Conservation (phyloP, 2,888 invertebrate genomes). For the Cremastobaeus sp. region DNA sequence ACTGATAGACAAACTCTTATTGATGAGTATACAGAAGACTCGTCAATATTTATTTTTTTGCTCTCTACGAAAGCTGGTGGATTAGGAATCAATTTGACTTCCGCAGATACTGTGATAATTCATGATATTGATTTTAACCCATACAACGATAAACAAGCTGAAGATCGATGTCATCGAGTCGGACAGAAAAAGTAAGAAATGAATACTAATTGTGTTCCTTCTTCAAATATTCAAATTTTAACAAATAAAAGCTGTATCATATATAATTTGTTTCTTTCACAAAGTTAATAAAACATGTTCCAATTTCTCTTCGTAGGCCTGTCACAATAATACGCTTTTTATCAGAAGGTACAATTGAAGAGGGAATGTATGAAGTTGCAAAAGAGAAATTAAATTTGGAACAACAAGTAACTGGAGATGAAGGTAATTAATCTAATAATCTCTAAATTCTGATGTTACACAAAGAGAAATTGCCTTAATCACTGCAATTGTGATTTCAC, state of each 20-base stretch:
- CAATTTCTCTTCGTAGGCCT: constrained; percentile 83
- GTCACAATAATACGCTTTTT: constrained; percentile 92
- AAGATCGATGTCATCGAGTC: constrained; percentile 87
- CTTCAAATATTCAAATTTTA: no score
- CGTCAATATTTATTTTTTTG: constrained; percentile 91
- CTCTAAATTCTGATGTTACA: no score
- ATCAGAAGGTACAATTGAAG: constrained; percentile 92
- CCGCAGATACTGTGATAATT: constrained; percentile 96
- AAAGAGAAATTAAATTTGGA: constrained; percentile 95
- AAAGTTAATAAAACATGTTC: background rate
- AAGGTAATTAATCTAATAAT: constrained; percentile 80
- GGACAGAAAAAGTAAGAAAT: constrained; percentile 82
- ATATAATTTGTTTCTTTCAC: no score
- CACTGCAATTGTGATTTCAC: constrained; percentile 63
- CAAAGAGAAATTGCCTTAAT: no score
- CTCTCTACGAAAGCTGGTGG: constrained; percentile 97
- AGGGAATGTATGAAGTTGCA: constrained; percentile 93
- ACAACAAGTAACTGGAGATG: constrained; percentile 87
- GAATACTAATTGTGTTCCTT: no score
- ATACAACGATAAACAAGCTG: constrained; percentile 98
- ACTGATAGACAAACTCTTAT: constrained; percentile 92
- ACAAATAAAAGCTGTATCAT: no score
- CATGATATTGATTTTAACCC: constrained; percentile 99
- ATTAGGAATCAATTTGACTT: constrained; percentile 95
- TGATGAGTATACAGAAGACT: constrained; percentile 90